Conservation (phyloP, 2,797 vertebrate genomes). For the Alauda arvensis region DNA sequence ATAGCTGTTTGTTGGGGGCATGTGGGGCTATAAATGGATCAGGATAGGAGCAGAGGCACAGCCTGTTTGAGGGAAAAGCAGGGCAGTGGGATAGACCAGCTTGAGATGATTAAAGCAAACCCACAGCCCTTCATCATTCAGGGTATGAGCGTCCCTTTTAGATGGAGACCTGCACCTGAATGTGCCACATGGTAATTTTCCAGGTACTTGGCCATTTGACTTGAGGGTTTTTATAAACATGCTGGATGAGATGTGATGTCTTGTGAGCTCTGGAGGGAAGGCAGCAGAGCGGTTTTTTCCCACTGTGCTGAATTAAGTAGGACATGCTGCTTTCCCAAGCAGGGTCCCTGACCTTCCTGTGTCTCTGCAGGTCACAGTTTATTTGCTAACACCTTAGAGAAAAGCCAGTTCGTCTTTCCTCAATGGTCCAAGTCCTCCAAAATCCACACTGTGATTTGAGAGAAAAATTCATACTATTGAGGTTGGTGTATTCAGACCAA, state of each 20-base stretch:
- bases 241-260: slow-evolving; percentile 5
- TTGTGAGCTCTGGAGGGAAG: not conserved
- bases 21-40: rapidly evolving
- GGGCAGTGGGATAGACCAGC: not conserved
- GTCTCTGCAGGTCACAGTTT: not conserved
- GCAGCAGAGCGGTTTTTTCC: not conserved
- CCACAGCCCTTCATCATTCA: not conserved
- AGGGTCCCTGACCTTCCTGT: not conserved
- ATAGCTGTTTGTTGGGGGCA: not conserved
- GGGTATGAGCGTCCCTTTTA: rapidly evolving
- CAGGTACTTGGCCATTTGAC: slow-evolving; percentile 1
- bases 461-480: not conserved
- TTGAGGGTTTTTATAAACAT: not conserved
- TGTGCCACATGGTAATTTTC: not conserved
- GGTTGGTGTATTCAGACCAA: not conserved
- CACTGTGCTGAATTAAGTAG: not conserved
- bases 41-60: not conserved
- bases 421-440: not conserved
- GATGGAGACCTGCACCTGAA: rapidly evolving
- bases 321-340: not conserved
- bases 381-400: not conserved
- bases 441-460: rapidly evolving
- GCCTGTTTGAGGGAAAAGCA: not conserved
- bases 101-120: rapidly evolving
- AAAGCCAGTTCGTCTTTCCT: not conserved